These are phyloP conservation scores for Bicyclus anynana DNA, from an alignment of 1,140 invertebrate genomes.

Conservation along the genomic window DNA sequence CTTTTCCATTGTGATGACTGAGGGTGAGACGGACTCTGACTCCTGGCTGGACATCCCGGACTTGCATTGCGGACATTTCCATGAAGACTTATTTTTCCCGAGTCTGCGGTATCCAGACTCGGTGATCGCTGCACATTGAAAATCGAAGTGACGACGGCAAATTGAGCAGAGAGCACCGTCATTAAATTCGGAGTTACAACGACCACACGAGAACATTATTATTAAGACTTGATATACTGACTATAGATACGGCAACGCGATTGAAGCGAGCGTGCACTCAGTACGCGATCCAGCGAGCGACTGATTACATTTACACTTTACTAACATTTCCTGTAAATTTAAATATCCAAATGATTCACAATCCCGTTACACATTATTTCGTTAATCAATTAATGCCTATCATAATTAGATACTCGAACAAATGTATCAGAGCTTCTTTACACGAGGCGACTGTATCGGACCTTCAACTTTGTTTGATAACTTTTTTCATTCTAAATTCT, in stretches of 20 bases:
- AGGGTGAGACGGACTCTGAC: background rate
- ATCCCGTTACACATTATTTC: no score
- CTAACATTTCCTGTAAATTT: no score
- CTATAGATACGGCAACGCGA: background rate
- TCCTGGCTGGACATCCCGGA: background rate
- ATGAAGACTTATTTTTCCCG: background rate
- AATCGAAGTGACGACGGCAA: background rate
- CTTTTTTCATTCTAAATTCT: no score
- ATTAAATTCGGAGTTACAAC: background rate
- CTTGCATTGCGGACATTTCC: background rate
- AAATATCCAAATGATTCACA: no score
- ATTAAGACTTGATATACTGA: background rate
- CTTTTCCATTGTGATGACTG: background rate
- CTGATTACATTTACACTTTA: no score
- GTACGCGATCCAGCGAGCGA: background rate
- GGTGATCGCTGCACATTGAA: background rate
- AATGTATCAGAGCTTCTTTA: no score
- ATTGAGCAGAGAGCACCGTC: background rate
- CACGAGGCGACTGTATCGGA: no score
- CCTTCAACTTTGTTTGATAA: no score
- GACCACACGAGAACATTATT: background rate
- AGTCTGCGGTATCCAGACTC: background rate
- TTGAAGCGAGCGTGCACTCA: background rate
- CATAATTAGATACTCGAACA: no score
- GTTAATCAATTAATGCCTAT: no score